A percentile compares a stretch with the other conserved stretches of the same genome.
These are phyloP conservation scores for Amblyornis subalaris DNA, from an alignment of 2,113 vertebrate species.

Conservation along the genomic window DNA sequence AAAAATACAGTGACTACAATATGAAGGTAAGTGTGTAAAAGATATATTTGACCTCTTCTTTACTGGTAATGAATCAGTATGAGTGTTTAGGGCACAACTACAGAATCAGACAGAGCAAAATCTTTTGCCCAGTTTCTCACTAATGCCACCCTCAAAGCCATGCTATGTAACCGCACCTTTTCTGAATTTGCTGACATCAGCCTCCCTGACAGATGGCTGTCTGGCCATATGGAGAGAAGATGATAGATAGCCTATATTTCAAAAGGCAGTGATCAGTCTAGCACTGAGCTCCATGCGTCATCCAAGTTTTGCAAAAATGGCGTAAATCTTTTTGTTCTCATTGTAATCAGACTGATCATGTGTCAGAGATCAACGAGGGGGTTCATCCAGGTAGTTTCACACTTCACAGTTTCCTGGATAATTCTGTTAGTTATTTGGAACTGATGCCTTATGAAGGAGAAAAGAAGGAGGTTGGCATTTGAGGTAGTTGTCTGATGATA, in stretches of 20 bases:
- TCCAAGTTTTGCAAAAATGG: neutral
- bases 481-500: neutral
- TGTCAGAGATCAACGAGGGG: neutral
- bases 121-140: neutral
- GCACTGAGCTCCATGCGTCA: neutral
- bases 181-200: neutral
- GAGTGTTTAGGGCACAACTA: neutral
- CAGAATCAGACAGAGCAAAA: neutral
- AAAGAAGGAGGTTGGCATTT: neutral
- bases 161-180: rapidly evolving
- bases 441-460: neutral
- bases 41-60: neutral
- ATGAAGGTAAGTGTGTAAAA: neutral
- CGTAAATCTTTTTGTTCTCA: neutral
- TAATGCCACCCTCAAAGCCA: neutral
- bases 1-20: neutral
- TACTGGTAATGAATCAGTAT: neutral
- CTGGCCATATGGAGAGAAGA: neutral
- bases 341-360: neutral
- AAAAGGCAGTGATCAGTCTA: neutral
- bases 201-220: neutral
- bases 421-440: neutral
- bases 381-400: neutral
- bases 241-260: neutral
- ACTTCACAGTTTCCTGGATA: neutral